Conservation (phyloP, 2,797 vertebrate species). For the Calcarius lapponicus region DNA sequence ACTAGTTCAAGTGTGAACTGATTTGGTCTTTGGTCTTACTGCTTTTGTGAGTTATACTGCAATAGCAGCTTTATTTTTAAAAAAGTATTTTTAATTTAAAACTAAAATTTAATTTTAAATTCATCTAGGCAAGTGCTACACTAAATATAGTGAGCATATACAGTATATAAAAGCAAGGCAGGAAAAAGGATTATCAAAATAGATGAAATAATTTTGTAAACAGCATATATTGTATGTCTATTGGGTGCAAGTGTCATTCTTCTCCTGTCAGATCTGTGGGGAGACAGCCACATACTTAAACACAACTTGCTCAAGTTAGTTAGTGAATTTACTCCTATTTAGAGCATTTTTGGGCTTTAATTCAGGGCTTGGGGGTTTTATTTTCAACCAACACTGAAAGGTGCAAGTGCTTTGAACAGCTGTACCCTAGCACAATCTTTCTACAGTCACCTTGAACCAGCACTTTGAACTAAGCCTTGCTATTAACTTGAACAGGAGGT, state of each 20-base stretch:
- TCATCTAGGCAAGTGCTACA: not conserved
- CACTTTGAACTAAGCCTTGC: not conserved
- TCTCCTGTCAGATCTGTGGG: not conserved
- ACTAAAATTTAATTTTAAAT: not conserved
- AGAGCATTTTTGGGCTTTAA: not conserved
- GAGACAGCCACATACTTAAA: not conserved
- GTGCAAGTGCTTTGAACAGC: conserved; percentile 39
- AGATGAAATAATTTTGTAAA: conserved; percentile 38
- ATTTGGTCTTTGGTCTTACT: conserved; percentile 33
- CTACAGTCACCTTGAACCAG: not conserved
- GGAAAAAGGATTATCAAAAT: conserved; percentile 24
- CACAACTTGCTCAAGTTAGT: not conserved
- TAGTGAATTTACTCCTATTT: not conserved
- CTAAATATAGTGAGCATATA: conserved; percentile 21
- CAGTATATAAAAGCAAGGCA: conserved; percentile 5
- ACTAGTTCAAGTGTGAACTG: not conserved
- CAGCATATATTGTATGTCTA: not conserved
- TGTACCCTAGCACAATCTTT: not conserved
- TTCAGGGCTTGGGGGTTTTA: not conserved
- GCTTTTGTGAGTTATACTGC: not conserved
- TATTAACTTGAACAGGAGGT: not conserved
- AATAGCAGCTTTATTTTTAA: not conserved
- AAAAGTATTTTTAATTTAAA: not conserved
- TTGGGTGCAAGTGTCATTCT: not conserved
- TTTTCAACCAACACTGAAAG: conserved; percentile 10